These are phyloP conservation scores for Vidua chalybeata DNA, from an alignment of 2,113 vertebrate species.

Conservation along the genomic window DNA sequence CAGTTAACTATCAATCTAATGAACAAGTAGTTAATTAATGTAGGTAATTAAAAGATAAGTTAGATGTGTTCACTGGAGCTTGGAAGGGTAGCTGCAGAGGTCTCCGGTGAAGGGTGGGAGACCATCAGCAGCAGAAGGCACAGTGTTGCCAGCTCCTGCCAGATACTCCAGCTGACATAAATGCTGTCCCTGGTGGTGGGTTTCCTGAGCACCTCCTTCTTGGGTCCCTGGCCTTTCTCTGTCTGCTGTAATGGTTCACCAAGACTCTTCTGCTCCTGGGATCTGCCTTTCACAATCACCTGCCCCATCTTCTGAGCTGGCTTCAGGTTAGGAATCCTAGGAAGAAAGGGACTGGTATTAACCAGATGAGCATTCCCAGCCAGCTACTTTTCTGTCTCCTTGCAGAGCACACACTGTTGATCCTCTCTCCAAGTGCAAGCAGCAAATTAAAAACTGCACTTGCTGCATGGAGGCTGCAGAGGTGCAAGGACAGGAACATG, in stretches of 20 bases:
- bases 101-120: neutral
- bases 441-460: neutral
- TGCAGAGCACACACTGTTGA: neutral
- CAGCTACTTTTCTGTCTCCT: neutral
- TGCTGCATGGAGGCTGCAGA: rapidly evolving
- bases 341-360: neutral
- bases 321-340: neutral
- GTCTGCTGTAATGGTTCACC: too few species aligned
- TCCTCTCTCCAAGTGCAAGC: neutral
- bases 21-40: too few species aligned
- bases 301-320: rapidly evolving
- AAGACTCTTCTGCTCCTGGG: rapidly evolving
- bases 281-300: neutral
- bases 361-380: neutral
- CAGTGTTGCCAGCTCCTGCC: rapidly evolving
- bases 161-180: neutral
- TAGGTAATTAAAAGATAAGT: neutral
- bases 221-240: neutral
- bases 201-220: neutral
- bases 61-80: neutral
- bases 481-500: neutral
- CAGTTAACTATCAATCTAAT: neutral
- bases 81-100: neutral
- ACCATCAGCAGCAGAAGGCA: neutral
- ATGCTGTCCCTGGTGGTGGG: neutral